Conservation (phyloP, 2,113 vertebrate genomes). For the Marmota monax region DNA sequence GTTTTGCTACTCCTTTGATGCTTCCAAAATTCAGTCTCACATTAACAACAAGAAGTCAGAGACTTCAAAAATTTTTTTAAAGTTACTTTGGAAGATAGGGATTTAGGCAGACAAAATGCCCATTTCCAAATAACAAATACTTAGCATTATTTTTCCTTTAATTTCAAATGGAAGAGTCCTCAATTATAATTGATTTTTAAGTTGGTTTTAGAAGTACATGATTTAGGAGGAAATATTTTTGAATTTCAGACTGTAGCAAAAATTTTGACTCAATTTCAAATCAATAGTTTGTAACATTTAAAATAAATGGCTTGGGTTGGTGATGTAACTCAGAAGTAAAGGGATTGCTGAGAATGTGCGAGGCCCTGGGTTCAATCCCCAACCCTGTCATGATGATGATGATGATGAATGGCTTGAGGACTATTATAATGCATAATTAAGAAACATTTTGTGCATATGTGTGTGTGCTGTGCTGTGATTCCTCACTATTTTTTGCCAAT, state of each 20-base stretch:
- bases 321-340: neutral
- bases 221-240: slow-evolving; percentile 23
- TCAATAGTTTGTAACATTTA: neutral
- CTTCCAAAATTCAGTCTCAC: slow-evolving; percentile 38
- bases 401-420: neutral
- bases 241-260: neutral
- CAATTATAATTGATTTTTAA: neutral
- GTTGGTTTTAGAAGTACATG: neutral
- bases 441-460: slow-evolving; percentile 1
- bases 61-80: neutral
- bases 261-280: slow-evolving; percentile 5
- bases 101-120: neutral
- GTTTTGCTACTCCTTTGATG: slow-evolving; percentile 53
- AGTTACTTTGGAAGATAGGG: slow-evolving; percentile 8
- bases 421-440: neutral
- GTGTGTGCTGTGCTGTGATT: neutral
- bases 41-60: neutral
- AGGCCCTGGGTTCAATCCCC: neutral
- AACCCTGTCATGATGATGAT: neutral
- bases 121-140: neutral
- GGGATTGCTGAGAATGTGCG: neutral
- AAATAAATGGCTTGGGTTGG: neutral
- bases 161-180: neutral
- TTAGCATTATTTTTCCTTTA: slow-evolving; percentile 43
- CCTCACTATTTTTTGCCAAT: neutral